A percentile compares a stretch with the other conserved stretches of the same genome.
phyloP scores from a whole-genome alignment of 1,140 invertebrate species.

The Triops longicaudatus region DNA sequence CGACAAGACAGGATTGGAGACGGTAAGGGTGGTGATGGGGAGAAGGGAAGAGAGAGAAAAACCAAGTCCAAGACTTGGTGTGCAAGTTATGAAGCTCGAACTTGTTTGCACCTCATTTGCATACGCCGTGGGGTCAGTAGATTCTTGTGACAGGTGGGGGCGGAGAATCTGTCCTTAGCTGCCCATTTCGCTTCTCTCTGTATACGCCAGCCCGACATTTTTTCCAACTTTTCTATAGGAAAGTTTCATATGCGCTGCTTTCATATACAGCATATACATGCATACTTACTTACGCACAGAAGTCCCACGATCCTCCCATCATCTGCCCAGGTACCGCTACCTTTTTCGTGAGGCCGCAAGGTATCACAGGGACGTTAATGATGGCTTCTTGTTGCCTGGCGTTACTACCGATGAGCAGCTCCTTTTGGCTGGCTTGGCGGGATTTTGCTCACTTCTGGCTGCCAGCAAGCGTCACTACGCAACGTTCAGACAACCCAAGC shows the following conservation, averaged over 20 bases:
- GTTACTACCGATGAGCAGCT: conserved; percentile 3
- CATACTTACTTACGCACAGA: conserved; percentile 12
- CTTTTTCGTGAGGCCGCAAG: conserved; percentile 10
- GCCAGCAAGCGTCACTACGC: background rate
- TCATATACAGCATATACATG: background rate
- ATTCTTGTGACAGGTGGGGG: conserved; percentile 10
- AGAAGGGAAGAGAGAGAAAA: background rate
- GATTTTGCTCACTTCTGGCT: background rate
- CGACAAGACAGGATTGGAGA: background rate
- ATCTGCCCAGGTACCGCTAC: conserved; percentile 13
- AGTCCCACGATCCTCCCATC: conserved; percentile 13
- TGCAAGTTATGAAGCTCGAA: background rate
- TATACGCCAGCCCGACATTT: background rate
- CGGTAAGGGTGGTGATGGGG: background rate
- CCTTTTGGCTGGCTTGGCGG: background rate
- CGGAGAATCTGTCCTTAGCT: conserved; percentile 5
- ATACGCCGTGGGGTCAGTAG: conserved; percentile 10
- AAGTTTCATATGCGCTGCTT: background rate
- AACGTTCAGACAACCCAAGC: background rate
- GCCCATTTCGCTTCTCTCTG: conserved; percentile 2
- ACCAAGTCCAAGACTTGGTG: background rate
- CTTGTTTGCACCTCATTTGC: conserved; percentile 14
- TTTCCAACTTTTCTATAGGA: background rate
- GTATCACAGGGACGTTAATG: conserved; percentile 14
- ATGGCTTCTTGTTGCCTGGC: conserved; percentile 14